Base-by-base conservation (phyloP, 2,888 invertebrate species). In the Baronia brevicornis region DNA sequence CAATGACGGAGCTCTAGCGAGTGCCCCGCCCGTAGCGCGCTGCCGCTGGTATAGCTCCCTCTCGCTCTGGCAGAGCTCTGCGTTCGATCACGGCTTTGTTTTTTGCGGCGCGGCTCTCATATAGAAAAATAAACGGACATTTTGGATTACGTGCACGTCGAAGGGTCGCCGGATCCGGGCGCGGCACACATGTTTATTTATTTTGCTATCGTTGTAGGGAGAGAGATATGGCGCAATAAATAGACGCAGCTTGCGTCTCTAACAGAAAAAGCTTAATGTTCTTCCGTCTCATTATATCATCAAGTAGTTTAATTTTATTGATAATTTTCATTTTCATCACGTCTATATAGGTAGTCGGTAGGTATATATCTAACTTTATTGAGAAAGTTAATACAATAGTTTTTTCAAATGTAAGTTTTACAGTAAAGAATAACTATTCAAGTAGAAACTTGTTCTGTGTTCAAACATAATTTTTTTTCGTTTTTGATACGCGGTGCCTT, bases 41-140 rank as follows among this genome's bases (percentile, higher is more conserved):
- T 54, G 58, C 54, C 47, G 47, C 54, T 48, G 51, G 54, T 40
- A 43, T 57, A 51, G 60, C 51, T 51, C 60, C 42, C 44, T 75
- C 79, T 68, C 74, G 52, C 51, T 77, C 70, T 51, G 40, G 38
- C 54, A 39, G 51, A 52, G 58, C 54, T 45, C 51, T 51, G 51
- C 65, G 73, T 59, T 71, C 68, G 72, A 72, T 68, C 64, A 49
- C 48, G 43, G 60, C 55, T 60, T 69, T 66, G 66, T 77, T 80
- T 82, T 79, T 80, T 71, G 59, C 64, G 50, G 48, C 55, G 57
- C 53, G 51, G 51, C 58, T 51, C 64, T 71, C 73, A 79, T 59
- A 71, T 79, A 73, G 73, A 79, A 77, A 77, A 82, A 79, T 75
- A 75, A 82, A 78, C 80, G 77, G 82, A 82, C 82, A 84, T 82